Evolutionary conservation across 2,888 invertebrate species (phyloP), one percentile per base, ranked within the genome.

Genomic region (Sinopyrophorus schimmeli): DNA sequence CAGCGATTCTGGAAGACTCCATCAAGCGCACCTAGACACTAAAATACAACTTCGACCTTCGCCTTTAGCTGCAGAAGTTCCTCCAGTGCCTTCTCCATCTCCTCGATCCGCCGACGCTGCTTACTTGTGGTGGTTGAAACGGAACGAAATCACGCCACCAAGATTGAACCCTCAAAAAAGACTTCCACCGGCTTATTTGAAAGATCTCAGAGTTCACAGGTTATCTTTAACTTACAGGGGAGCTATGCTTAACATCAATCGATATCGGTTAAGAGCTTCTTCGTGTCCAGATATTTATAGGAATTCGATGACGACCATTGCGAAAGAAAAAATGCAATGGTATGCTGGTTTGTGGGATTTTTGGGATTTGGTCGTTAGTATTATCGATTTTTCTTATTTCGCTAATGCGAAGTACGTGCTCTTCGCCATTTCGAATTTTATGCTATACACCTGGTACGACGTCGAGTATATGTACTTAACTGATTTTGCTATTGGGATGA

Each of bases 391-490:
- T 68, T 87, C 88, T 0, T 86, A 89, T 74, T 88, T 92, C 71
- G 74, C 77, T 37, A 88, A 89, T 71, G 79, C 79, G 12, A 80
- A 78, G 56, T 91, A 88, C 74, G 74, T 87, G 16, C 74, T 89
- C 39, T 93, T 94, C 75, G 85, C 89, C 14, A 69, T 93, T 11
- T 92, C 92, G 48, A 94, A 93, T 76, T 91, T 93, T 71, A 77
- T 93, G 12, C 78, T 95, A 55, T 94, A 94, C 77, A 86, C 89
- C 64, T 93, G 93, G 89, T 89, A 89, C 73, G 94, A 95, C 71
- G 90, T 94, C 43, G 92, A 93, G 1, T 95, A 95, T 72, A 88
- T 95, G 59, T 95, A 92, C 76, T 80, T 93, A 57, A 84, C 89
- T 1, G 93, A 94, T 69, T 83, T 84, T 69, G 89, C 87, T 5